Percentiles rank a stretch among this genome's conserved stretches.
These are phyloP conservation scores for Ceyx cyanopectus DNA, from an alignment of 2,113 vertebrate species.

Conservation along the genomic window DNA sequence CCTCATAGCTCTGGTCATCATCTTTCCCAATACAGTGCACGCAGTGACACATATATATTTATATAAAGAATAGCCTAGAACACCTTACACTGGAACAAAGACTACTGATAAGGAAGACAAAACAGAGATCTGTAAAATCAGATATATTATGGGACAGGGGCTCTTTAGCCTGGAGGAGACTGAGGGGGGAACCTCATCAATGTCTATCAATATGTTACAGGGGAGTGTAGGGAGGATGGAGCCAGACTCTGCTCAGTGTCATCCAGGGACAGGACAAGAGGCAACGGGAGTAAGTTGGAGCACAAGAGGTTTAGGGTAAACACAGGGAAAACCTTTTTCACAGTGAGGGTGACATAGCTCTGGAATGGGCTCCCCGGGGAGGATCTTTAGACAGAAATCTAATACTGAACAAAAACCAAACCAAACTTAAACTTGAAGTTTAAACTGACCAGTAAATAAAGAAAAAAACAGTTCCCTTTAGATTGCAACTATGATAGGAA, in stretches of 20 bases:
- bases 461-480: not conserved
- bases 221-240: too few species aligned
- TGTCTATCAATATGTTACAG: too few species aligned
- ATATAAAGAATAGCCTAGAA: not conserved
- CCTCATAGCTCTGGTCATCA: not conserved
- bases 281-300: too few species aligned
- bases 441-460: not conserved
- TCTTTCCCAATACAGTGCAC: not conserved
- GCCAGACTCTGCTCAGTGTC: too few species aligned
- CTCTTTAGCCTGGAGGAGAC: too few species aligned
- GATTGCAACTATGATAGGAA: not conserved
- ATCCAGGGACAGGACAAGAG: too few species aligned
- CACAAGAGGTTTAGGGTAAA: too few species aligned
- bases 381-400: too few species aligned
- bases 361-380: too few species aligned
- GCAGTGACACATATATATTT: not conserved
- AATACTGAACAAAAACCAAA: not conserved
- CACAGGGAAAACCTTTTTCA: too few species aligned
- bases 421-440: not conserved
- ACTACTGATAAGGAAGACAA: not conserved
- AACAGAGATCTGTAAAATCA: not conserved
- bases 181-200: too few species aligned
- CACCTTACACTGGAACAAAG: not conserved
- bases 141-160: not conserved
- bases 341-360: too few species aligned